Evolutionary conservation across 2,113 vertebrate genomes (phyloP).

Genomic region (Gnathonemus longibarbis): DNA sequence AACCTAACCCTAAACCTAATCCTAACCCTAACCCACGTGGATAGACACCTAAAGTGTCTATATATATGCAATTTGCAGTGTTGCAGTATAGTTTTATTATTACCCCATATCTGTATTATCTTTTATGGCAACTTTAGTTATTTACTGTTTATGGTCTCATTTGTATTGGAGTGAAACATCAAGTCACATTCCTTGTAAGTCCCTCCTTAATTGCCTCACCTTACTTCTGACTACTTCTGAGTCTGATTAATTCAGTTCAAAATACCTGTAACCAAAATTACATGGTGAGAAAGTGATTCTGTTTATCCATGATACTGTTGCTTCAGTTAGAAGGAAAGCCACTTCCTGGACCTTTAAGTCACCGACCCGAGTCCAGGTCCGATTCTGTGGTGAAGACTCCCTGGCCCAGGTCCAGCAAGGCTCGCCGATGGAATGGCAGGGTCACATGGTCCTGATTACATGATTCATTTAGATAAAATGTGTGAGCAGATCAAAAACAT

Average conservation of each 20-base stretch:
- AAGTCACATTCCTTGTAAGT: no score
- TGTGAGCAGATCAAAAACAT: conserved; percentile 13
- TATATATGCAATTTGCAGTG: no score
- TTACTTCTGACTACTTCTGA: no score
- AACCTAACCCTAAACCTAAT: no score
- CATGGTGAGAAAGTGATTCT: not conserved
- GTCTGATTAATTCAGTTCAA: not conserved
- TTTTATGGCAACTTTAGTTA: no score
- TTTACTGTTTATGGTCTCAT: no score
- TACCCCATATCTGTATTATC: no score
- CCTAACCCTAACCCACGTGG: no score
- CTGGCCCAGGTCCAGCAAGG: not conserved
- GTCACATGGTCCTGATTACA: conserved; percentile 23
- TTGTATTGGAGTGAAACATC: no score
- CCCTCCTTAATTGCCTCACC: no score
- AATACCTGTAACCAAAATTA: not conserved
- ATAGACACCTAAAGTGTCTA: no score
- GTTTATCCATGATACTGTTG: not conserved
- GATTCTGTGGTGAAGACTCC: not conserved
- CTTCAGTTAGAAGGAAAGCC: not conserved
- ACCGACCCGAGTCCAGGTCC: not conserved
- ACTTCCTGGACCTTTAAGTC: not conserved
- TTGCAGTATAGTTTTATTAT: no score
- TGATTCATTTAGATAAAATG: conserved; percentile 12
- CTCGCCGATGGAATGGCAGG: not conserved